Evolutionary conservation across 1,140 invertebrate genomes (phyloP).

Genomic region (Adelges cooleyi): DNA sequence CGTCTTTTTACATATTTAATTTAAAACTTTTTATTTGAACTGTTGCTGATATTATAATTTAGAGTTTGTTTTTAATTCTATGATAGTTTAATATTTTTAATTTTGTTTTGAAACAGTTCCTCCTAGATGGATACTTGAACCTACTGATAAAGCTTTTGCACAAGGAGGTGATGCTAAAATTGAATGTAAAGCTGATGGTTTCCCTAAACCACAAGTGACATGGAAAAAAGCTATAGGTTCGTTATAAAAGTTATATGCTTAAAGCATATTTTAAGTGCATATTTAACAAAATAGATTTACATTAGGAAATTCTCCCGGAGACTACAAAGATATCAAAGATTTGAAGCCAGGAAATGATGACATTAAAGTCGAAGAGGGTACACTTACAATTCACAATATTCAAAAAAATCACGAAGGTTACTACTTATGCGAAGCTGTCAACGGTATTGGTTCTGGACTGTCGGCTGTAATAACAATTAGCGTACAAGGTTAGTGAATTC

Average conservation of each 20-base stretch:
- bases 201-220: conserved; percentile 80
- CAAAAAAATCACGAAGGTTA: conserved; percentile 87
- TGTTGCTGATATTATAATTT: no score
- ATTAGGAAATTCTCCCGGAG: conserved; percentile 72
- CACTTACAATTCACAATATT: conserved; percentile 74
- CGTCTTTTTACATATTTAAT: no score
- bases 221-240: conserved; percentile 92
- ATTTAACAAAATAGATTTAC: no score
- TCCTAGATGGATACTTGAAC: conserved; percentile 91
- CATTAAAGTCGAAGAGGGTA: conserved; percentile 83
- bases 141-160: conserved; percentile 88
- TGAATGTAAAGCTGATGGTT: conserved; percentile 91
- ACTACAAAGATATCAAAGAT: conserved; percentile 71
- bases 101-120: conserved; percentile 54
- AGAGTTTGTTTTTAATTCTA: no score
- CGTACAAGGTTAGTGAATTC: conserved; percentile 60
- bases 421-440: conserved; percentile 90
- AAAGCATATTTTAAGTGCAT: no score
- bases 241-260: conserved; percentile 31
- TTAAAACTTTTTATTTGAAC: no score
- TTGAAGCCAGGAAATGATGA: conserved; percentile 77
- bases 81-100: no score
- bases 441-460: conserved; percentile 86
- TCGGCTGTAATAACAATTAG: conserved; percentile 85
- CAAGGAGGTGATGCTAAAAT: conserved; percentile 83